A percentile compares a stretch with the other conserved stretches of the same genome.
Evolutionary conservation across 2,113 vertebrate species (phyloP).

Genomic region (Deroptyus accipitrinus): DNA sequence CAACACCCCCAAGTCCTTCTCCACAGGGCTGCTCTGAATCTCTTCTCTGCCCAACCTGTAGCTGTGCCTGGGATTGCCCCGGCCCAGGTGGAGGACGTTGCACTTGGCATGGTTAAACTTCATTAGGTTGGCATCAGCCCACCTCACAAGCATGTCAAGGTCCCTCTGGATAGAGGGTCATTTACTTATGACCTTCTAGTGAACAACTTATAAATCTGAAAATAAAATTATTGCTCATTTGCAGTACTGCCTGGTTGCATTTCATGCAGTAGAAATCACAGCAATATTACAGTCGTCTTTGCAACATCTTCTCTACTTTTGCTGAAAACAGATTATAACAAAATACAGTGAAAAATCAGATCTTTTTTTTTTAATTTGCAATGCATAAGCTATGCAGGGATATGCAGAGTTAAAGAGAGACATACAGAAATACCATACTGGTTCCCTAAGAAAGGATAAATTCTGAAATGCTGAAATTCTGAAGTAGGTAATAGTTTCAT

Average conservation of each 20-base stretch:
- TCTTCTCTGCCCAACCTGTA: too few relatives aligned
- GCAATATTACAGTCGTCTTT: neutral
- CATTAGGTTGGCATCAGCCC: neutral
- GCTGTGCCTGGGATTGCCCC: too few relatives aligned
- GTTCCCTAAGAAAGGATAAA: neutral
- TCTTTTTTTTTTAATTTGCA: neutral
- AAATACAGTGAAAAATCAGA: neutral
- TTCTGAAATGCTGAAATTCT: neutral
- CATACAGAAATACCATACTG: neutral
- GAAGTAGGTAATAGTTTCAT: neutral
- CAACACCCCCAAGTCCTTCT: too few relatives aligned
- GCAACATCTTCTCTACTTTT: neutral
- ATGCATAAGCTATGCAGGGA: neutral
- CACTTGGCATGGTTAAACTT: neutral
- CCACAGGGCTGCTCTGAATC: too few relatives aligned
- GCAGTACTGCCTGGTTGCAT: neutral
- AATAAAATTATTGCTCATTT: neutral
- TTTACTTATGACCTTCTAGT: too few relatives aligned
- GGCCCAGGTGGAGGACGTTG: too few relatives aligned
- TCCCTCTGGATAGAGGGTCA: neutral
- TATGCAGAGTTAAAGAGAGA: neutral
- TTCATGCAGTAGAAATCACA: neutral
- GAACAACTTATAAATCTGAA: fast-evolving
- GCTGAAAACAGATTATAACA: neutral
- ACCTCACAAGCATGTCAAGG: neutral